A percentile compares a stretch with the other conserved stretches of the same genome.
Evolutionary conservation across 1,140 invertebrate genomes (phyloP).

Genomic region (Pteromalus puparum): DNA sequence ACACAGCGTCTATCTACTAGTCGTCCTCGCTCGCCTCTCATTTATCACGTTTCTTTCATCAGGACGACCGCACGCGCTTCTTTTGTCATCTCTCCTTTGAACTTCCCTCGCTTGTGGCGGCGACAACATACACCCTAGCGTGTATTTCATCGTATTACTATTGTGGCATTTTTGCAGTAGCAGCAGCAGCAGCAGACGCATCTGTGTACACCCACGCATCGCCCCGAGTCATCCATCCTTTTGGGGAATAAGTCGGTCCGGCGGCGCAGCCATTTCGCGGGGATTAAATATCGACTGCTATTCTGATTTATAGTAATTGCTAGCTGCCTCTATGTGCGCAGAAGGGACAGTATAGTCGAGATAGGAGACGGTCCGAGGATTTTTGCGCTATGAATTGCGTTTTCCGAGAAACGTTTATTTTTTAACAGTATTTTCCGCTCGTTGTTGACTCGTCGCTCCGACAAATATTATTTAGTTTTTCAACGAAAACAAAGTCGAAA

Average conservation of each 20-base stretch:
- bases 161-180: constrained; percentile 67
- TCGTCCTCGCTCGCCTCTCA: neutral
- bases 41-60: neutral
- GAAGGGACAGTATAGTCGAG: constrained; percentile 50
- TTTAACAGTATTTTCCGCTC: neutral
- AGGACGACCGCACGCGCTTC: neutral
- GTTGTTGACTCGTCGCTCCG: neutral
- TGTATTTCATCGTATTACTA: constrained; percentile 69
- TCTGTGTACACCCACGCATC: constrained; percentile 31
- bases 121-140: constrained; percentile 55
- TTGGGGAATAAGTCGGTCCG: constrained; percentile 57
- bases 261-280: constrained; percentile 67
- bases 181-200: constrained; percentile 62
- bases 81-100: neutral
- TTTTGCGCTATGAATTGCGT: neutral
- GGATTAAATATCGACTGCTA: constrained; percentile 75
- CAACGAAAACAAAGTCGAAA: too few species aligned
- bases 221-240: constrained; percentile 55
- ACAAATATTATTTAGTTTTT: neutral
- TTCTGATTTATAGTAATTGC: constrained; percentile 76
- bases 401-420: neutral
- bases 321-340: constrained; percentile 62
- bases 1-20: neutral
- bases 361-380: constrained; percentile 3
- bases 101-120: neutral